Percentiles rank a stretch among this genome's conserved stretches.
phyloP scores from a whole-genome alignment of 1,140 invertebrate genomes.

The Phortica variegata region DNA sequence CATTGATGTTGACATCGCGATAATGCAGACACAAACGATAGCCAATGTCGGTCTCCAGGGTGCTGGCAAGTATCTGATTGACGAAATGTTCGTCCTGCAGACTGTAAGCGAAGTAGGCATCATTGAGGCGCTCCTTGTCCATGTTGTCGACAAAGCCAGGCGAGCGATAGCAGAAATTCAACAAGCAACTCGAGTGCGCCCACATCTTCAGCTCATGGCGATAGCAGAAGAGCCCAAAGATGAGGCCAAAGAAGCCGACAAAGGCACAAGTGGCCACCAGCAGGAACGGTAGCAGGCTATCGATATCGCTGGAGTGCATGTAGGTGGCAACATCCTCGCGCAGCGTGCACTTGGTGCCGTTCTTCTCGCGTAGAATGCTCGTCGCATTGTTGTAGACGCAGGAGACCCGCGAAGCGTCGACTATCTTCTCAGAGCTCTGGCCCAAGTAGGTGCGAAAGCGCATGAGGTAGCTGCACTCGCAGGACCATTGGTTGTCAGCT shows the following conservation, averaged over 20 bases:
- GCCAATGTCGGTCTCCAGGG: slow-evolving; percentile 75
- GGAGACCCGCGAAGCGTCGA: slow-evolving; percentile 67
- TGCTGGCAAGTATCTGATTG: slow-evolving; percentile 78
- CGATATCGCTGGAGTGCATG: slow-evolving; percentile 73
- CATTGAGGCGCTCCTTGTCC: slow-evolving; percentile 82
- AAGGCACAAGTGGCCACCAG: slow-evolving; percentile 74
- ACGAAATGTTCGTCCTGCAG: slow-evolving; percentile 88
- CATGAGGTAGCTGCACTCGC: slow-evolving; percentile 81
- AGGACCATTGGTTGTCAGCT: slow-evolving; percentile 85
- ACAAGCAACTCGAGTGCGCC: slow-evolving; percentile 77
- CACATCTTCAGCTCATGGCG: slow-evolving; percentile 80
- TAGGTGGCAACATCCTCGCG: slow-evolving; percentile 68
- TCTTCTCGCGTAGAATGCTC: slow-evolving; percentile 66
- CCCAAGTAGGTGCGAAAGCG: slow-evolving; percentile 76
- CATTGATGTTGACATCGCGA: slow-evolving; percentile 79
- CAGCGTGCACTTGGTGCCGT: slow-evolving; percentile 68
- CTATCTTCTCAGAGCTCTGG: slow-evolving; percentile 71
- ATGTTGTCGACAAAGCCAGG: slow-evolving; percentile 71
- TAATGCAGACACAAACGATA: slow-evolving; percentile 85
- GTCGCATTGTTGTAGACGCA: slow-evolving; percentile 71
- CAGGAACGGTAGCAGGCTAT: slow-evolving; percentile 76
- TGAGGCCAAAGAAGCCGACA: slow-evolving; percentile 69
- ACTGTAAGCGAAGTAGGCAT: slow-evolving; percentile 89
- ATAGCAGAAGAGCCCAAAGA: slow-evolving; percentile 77
- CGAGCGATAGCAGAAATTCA: slow-evolving; percentile 79